Base-by-base conservation (phyloP, 1,140 invertebrate genomes). In the Ostrea edulis region DNA sequence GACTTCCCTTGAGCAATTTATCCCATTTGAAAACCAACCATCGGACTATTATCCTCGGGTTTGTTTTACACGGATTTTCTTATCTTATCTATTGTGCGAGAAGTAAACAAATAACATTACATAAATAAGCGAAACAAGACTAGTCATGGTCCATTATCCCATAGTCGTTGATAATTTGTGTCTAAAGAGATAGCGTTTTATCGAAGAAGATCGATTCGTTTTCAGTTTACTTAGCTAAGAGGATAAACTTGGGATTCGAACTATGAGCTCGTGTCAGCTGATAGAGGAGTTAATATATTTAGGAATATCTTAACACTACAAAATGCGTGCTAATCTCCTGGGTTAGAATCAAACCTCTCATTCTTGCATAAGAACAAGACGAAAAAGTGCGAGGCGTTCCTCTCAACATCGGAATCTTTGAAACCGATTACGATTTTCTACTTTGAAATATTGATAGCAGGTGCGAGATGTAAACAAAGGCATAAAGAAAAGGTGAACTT, bases 101-200 rank as follows among this genome's bases (percentile, higher is more conserved):
- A 88, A 81, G 68, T 71, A 88, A 88, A 88, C 87, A 88, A 58
- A 68, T 62, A 65, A 53, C 68, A 85, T 89, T 85, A 87, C 84
- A 87, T 89, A 89, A 89, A 89, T 81, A 89, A 44, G 86, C 25
- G 86, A 89, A 89, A 89, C 88, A 84, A 89, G 84, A 89, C 65
- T 84, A 17, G 83, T 20, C 65, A 68, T 68, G 84, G 68, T 65
- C 82, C 62, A 89, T 89, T 89, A 89, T 89, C 88, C 88, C 82
- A 85, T 89, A 85, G 55, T 52, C 17, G 17, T 12, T 84, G 87
- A 88, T 88, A 88, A 85, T 83, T 83, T 83, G n/a, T 44, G 54
- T 58, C 53, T 83, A 29, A 62, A 62, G 53, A 58, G 83, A 85
- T 85, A 85, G 83, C 22, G 11, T n/a, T 62, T 85, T 85, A 85